Percentiles rank a stretch among this genome's conserved stretches.
These are phyloP conservation scores for Smittia aterrima DNA, from an alignment of 2,888 invertebrate genomes.

Conservation along the genomic window DNA sequence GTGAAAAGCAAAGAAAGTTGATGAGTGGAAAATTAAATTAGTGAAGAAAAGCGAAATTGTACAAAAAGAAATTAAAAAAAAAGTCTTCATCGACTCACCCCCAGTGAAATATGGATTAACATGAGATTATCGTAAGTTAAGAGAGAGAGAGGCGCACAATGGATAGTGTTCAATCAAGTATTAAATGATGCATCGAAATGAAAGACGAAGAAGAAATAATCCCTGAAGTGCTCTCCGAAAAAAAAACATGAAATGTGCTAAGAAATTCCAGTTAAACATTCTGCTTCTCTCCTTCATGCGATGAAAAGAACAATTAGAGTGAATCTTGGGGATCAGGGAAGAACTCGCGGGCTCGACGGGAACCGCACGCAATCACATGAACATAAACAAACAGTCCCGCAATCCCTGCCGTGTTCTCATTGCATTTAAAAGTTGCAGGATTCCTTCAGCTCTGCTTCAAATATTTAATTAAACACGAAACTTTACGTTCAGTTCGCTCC, in stretches of 20 bases:
- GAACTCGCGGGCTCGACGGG: background rate
- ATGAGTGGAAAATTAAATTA: conserved; percentile 1
- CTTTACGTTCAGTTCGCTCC: background rate
- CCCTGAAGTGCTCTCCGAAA: background rate
- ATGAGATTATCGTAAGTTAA: conserved; percentile 17
- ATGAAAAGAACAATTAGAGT: background rate
- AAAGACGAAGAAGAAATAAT: background rate
- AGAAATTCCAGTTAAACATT: conserved; percentile 12
- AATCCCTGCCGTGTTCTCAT: background rate
- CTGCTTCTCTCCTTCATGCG: background rate
- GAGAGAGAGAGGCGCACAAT: background rate
- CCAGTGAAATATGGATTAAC: conserved; percentile 18
- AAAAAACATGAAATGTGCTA: conserved; percentile 5
- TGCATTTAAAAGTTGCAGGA: conserved; percentile 7
- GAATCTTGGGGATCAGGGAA: background rate
- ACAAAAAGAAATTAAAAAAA: too few species aligned
- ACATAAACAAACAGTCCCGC: background rate
- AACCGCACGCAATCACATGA: background rate
- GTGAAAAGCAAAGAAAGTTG: background rate
- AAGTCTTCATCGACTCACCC: background rate
- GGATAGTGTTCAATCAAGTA: conserved; percentile 22
- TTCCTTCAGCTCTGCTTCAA: background rate
- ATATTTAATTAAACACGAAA: conserved; percentile 35
- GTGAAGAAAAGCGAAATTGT: background rate
- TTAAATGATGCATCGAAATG: conserved; percentile 8